Percentiles rank a stretch among this genome's conserved stretches.
Conservation (phyloP, 2,113 vertebrate species). For the Daubentonia madagascariensis region DNA sequence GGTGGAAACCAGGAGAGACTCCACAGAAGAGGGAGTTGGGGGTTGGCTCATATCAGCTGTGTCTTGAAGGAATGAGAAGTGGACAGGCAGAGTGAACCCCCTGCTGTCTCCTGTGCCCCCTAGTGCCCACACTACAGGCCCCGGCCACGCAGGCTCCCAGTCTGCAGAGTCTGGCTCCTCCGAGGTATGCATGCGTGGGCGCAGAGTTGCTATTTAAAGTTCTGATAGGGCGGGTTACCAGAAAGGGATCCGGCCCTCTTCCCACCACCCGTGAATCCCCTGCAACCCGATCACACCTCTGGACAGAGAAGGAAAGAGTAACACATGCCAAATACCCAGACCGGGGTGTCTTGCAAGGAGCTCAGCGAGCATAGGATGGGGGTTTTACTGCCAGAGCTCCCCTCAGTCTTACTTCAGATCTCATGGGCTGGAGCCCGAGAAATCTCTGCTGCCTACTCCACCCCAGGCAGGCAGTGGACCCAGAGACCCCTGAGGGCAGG, state of each 20-base stretch:
- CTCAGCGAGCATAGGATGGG: rapidly evolving
- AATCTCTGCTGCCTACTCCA: not conserved
- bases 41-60: not conserved
- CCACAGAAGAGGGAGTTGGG: not conserved
- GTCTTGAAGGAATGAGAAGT: not conserved
- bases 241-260: slow-evolving; percentile 43
- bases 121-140: rapidly evolving
- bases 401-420: not conserved
- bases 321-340: not conserved
- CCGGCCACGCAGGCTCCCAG: not conserved
- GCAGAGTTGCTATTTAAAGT: slow-evolving; percentile 66
- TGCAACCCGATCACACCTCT: slow-evolving; percentile 46
- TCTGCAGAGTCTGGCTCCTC: not conserved
- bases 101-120: rapidly evolving
- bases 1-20: not conserved
- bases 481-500: not conserved
- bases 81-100: not conserved
- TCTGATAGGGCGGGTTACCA: not conserved
- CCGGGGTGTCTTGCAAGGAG: not conserved
- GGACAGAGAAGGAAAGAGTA: not conserved
- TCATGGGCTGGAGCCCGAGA: not conserved
- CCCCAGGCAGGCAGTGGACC: too few relatives aligned
- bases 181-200: not conserved
- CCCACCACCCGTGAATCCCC: not conserved
- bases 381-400: not conserved